Percentiles rank a stretch among this genome's conserved stretches.
Conservation (phyloP, 2,888 invertebrate genomes). For the Oscheius sp. region DNA sequence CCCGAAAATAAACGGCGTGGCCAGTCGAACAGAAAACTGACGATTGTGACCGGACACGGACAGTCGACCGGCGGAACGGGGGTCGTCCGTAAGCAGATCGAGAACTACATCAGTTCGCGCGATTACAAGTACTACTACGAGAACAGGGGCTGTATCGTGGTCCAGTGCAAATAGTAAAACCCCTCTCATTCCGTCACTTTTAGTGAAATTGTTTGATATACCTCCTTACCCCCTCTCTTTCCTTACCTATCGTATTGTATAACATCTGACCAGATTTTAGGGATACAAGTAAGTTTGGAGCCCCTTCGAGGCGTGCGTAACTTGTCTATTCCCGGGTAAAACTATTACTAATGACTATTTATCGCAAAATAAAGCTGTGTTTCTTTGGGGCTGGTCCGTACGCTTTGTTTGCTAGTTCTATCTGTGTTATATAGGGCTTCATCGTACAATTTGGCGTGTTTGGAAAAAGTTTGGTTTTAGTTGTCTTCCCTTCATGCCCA, state of each 20-base stretch:
- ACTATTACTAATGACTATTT: background rate
- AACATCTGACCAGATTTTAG: no score
- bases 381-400: background rate
- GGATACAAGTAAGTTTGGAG: no score
- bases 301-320: background rate
- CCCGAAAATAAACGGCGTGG: background rate
- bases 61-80: constrained; percentile 4
- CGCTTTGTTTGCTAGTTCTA: no score
- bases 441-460: no score
- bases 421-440: no score
- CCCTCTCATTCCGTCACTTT: no score
- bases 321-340: background rate
- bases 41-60: constrained; percentile 28
- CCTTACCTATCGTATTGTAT: no score
- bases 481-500: background rate
- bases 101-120: background rate
- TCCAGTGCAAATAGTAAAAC: no score
- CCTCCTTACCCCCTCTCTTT: no score
- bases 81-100: background rate
- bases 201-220: no score
- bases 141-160: background rate
- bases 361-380: background rate
- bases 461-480: background rate
- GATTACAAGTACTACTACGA: background rate
- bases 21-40: background rate